These are phyloP conservation scores for Cheilosia variabilis DNA, from an alignment of 2,888 invertebrate species.

Conservation along the genomic window DNA sequence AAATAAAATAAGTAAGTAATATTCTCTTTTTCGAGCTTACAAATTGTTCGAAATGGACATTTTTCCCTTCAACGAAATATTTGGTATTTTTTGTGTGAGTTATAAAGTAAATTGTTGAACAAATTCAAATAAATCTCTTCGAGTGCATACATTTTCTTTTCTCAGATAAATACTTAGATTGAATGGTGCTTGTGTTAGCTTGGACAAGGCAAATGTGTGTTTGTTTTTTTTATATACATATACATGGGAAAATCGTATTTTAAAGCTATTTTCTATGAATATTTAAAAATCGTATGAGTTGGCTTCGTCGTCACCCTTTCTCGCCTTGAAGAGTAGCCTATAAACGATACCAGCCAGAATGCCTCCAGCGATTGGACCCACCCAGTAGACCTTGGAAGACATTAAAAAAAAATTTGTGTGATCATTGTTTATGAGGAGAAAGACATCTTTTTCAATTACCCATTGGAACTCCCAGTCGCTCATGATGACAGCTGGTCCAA, in stretches of 20 bases:
- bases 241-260: background rate
- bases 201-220: slow-evolving; percentile 36
- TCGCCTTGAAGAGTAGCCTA: slow-evolving; percentile 88
- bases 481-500: slow-evolving; percentile 93
- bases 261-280: slow-evolving; percentile 11
- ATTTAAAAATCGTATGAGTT: slow-evolving; percentile 90
- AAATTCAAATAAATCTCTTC: slow-evolving; percentile 28
- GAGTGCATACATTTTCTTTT: slow-evolving; percentile 7
- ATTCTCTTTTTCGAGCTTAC: slow-evolving; percentile 56
- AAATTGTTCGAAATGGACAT: slow-evolving; percentile 51
- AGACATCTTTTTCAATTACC: slow-evolving; percentile 84
- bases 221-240: slow-evolving; percentile 26
- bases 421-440: too few relatives aligned
- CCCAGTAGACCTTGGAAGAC: slow-evolving; percentile 90
- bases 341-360: slow-evolving; percentile 90
- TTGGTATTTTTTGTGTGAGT: slow-evolving; percentile 57
- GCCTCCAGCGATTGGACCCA: slow-evolving; percentile 92
- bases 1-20: background rate
- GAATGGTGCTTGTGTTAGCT: slow-evolving; percentile 24
- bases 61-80: slow-evolving; percentile 52
- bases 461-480: slow-evolving; percentile 91
- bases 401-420: slow-evolving; percentile 39
- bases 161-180: slow-evolving; percentile 45
- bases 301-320: slow-evolving; percentile 89
- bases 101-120: slow-evolving; percentile 32